phyloP scores from a whole-genome alignment of 2,113 vertebrate species.

The Conger conger region DNA sequence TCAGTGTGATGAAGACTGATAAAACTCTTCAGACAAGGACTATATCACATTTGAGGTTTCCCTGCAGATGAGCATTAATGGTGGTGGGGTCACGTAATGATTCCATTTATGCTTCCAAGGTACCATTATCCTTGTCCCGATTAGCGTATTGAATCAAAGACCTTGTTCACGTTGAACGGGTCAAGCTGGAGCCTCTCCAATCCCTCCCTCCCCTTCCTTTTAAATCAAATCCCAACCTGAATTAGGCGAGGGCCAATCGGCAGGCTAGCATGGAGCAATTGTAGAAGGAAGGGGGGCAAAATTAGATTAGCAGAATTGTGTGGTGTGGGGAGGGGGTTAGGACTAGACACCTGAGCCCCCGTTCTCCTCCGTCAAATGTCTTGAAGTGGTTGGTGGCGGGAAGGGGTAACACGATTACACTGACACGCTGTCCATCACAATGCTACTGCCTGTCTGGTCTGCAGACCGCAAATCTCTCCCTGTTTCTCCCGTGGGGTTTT shows the following conservation, averaged over 20 bases:
- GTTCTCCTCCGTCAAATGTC: conserved; percentile 48
- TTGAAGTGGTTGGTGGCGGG: conserved; percentile 27
- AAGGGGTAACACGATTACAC: conserved; percentile 56
- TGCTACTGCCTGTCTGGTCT: conserved; percentile 49
- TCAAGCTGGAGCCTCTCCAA: conserved; percentile 17
- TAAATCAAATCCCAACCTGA: conserved; percentile 58
- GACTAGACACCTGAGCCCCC: conserved; percentile 66
- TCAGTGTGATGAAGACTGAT: neutral
- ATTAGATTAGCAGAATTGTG: conserved; percentile 59
- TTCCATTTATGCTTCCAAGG: conserved; percentile 7
- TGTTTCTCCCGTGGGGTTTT: conserved; percentile 30
- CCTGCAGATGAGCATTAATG: neutral
- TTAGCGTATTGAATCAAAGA: conserved; percentile 21
- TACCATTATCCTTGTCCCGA: neutral
- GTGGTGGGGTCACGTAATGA: neutral
- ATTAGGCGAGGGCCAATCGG: conserved; percentile 54
- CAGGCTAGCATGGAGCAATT: conserved; percentile 52
- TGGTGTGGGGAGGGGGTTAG: conserved; percentile 35
- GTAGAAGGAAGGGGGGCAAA: conserved; percentile 46
- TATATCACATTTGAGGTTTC: neutral
- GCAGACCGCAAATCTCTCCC: conserved; percentile 32
- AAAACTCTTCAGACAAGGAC: neutral
- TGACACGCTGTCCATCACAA: conserved; percentile 58
- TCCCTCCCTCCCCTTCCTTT: conserved; percentile 33
- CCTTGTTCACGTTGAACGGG: conserved; percentile 24